These are phyloP conservation scores for Leptinotarsa peninsularis DNA, from an alignment of 2,888 invertebrate genomes.

Conservation along the genomic window DNA sequence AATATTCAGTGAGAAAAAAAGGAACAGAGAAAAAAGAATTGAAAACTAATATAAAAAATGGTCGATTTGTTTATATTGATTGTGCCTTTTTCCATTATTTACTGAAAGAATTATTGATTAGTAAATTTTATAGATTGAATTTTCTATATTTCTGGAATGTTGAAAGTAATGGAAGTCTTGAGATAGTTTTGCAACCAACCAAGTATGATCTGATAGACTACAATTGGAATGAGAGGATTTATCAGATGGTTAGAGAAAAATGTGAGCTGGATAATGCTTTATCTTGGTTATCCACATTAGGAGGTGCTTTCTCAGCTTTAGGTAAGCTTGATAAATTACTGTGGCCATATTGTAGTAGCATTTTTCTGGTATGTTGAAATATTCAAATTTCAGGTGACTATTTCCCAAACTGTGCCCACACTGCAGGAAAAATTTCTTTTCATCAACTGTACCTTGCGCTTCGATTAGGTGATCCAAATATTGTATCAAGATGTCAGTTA, in stretches of 20 bases:
- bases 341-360: neutral
- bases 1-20: conserved; percentile 31
- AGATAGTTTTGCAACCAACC: conserved; percentile 67
- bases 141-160: conserved; percentile 44
- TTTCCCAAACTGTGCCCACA: conserved; percentile 82
- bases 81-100: conserved; percentile 59
- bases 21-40: conserved; percentile 13
- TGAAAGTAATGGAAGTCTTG: conserved; percentile 15
- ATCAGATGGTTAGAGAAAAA: conserved; percentile 70
- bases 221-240: conserved; percentile 72
- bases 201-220: conserved; percentile 76
- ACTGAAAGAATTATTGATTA: conserved; percentile 55
- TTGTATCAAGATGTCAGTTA: conserved; percentile 85
- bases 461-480: conserved; percentile 83
- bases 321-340: conserved; percentile 26
- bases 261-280: conserved; percentile 86
- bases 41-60: neutral
- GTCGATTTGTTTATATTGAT: conserved; percentile 49
- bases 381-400: conserved; percentile 76
- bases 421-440: conserved; percentile 88
- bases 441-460: conserved; percentile 86
- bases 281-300: conserved; percentile 96
- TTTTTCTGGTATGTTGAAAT: neutral
- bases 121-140: conserved; percentile 51
- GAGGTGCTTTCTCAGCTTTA: conserved; percentile 95